A percentile compares a stretch with the other conserved stretches of the same genome.
phyloP scores from a whole-genome alignment of 2,113 vertebrate genomes.

The Xenus cinereus region DNA sequence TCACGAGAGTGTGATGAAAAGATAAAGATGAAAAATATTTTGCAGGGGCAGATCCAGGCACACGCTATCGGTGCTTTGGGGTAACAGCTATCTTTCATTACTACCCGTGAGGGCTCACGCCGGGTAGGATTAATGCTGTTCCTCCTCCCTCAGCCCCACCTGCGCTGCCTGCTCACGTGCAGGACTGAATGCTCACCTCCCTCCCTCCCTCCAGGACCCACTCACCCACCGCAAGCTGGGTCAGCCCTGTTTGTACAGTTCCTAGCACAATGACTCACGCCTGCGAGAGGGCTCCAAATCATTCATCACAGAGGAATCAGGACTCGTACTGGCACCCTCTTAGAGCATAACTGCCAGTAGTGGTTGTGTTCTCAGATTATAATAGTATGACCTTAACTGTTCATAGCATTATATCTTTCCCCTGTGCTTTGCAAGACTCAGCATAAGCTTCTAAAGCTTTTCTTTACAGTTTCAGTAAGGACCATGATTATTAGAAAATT shows the following conservation, averaged over 20 bases:
- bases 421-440: neutral
- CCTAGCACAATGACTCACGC: neutral
- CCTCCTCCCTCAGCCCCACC: neutral
- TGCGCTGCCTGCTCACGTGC: fast-evolving
- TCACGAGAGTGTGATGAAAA: neutral
- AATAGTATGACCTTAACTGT: neutral
- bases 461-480: neutral
- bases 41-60: neutral
- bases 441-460: neutral
- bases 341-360: neutral
- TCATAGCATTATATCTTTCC: neutral
- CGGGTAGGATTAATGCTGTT: neutral
- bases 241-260: neutral
- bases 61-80: neutral
- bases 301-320: neutral
- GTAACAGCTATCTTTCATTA: neutral
- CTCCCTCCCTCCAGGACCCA: neutral
- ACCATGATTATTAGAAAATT: neutral
- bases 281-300: neutral
- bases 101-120: neutral
- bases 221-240: neutral
- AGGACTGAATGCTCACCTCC: neutral
- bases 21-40: neutral
- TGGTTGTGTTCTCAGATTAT: neutral
- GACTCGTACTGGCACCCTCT: neutral